Evolutionary conservation across 2,888 invertebrate genomes (phyloP).

Genomic region (Philaethria dido): DNA sequence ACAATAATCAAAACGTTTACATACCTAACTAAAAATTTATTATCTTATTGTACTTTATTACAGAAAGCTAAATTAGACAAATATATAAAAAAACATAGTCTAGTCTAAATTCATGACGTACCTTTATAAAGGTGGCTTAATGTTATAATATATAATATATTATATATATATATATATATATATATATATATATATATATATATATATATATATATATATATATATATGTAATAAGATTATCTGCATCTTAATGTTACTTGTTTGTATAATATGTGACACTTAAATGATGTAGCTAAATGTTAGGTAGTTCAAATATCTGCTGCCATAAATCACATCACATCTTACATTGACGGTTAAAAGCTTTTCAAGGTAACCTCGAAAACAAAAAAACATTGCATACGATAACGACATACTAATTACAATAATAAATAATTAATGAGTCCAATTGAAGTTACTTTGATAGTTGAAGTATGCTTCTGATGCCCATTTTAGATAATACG

Average conservation of each 20-base stretch:
- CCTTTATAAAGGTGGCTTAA: no score
- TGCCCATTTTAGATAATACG: neutral
- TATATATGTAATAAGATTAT: neutral
- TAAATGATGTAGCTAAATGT: neutral
- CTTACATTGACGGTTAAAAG: constrained; percentile 1
- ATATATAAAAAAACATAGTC: no score
- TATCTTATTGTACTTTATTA: no score
- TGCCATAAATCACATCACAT: constrained; percentile 3
- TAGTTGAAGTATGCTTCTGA: neutral
- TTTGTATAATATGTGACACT: neutral
- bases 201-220: no score
- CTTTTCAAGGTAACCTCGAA: constrained; percentile 8
- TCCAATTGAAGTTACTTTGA: neutral
- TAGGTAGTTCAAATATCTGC: neutral
- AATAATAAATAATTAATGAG: constrained; percentile 3
- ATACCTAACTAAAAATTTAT: no score
- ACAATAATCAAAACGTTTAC: no score
- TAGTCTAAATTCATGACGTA: no score
- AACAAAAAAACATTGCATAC: constrained; percentile 1
- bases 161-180: no score
- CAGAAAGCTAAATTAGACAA: no score
- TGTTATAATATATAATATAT: no score
- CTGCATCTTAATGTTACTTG: constrained; percentile 6
- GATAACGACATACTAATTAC: neutral
- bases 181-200: no score